Conservation (phyloP, 2,113 vertebrate genomes). For the Percopsis transmontana region DNA sequence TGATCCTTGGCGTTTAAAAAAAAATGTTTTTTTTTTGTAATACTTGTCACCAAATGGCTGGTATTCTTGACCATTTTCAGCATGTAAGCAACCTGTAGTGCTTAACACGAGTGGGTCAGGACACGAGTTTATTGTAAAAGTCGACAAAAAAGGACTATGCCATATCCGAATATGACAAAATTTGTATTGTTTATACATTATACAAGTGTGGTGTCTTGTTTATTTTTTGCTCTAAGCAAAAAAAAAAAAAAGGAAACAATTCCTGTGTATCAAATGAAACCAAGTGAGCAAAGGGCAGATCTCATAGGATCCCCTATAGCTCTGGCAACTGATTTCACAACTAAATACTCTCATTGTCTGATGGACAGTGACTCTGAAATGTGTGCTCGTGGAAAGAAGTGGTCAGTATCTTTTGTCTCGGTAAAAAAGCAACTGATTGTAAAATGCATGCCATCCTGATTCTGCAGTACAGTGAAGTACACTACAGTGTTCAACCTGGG, state of each 20-base stretch:
- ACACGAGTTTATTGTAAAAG: conserved; percentile 63
- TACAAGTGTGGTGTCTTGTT: conserved; percentile 78
- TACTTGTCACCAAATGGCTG: conserved; percentile 69
- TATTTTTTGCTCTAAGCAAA: conserved; percentile 77
- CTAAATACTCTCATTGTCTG: conserved; percentile 59
- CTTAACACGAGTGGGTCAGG: conserved; percentile 72
- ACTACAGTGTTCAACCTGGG: conserved; percentile 51
- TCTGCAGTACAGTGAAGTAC: conserved; percentile 47
- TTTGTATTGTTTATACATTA: conserved; percentile 84
- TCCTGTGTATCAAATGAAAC: conserved; percentile 67
- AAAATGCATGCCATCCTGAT: conserved; percentile 78
- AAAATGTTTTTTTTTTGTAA: conserved; percentile 68
- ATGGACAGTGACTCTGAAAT: conserved; percentile 58
- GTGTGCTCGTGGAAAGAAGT: conserved; percentile 61
- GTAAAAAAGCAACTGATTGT: conserved; percentile 76
- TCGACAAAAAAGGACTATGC: conserved; percentile 70
- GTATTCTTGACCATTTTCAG: conserved; percentile 75
- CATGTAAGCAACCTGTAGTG: conserved; percentile 79
- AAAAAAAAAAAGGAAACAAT: conserved; percentile 61
- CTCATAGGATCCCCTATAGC: conserved; percentile 42
- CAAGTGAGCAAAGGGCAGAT: conserved; percentile 47
- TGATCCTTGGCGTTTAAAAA: conserved; percentile 76
- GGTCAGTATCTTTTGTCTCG: conserved; percentile 60
- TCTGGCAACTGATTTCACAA: conserved; percentile 55
- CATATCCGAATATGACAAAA: conserved; percentile 70